Evolutionary conservation across 2,797 vertebrate genomes (phyloP).

Genomic region (Micromesistius poutassou): DNA sequence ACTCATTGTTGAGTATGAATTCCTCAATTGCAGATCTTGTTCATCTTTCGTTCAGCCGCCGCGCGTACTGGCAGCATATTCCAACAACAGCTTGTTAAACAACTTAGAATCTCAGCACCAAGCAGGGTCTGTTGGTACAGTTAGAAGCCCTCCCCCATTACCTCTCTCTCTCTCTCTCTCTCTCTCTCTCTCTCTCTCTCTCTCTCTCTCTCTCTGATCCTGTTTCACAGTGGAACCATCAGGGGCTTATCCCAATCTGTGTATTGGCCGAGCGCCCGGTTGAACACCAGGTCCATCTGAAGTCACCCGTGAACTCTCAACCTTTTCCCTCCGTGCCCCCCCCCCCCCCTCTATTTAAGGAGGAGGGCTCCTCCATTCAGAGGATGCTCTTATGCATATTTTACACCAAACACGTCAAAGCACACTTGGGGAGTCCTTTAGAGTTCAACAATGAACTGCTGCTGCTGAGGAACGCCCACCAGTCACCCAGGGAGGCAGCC

Average conservation of each 20-base stretch:
- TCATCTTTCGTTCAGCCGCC: slow-evolving; percentile 20
- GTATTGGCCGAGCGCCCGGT: slow-evolving; percentile 57
- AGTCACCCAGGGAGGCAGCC: neutral
- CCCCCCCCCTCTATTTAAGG: slow-evolving; percentile 43
- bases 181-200: neutral
- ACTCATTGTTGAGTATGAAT: too few relatives aligned
- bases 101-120: slow-evolving; percentile 58
- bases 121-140: slow-evolving; percentile 48
- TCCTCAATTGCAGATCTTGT: neutral
- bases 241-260: slow-evolving; percentile 68
- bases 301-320: slow-evolving; percentile 65
- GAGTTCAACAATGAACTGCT: slow-evolving; percentile 51
- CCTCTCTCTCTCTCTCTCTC: slow-evolving; percentile 20
- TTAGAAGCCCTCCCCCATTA: slow-evolving; percentile 12
- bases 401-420: slow-evolving; percentile 54
- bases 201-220: slow-evolving; percentile 50
- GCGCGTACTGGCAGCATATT: slow-evolving; percentile 40
- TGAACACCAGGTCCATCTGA: slow-evolving; percentile 51
- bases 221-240: slow-evolving; percentile 67
- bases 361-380: slow-evolving; percentile 37
- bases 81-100: slow-evolving; percentile 59
- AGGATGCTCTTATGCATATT: slow-evolving; percentile 55
- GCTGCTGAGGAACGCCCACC: slow-evolving; percentile 33
- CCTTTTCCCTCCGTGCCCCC: slow-evolving; percentile 48
- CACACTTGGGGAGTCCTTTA: slow-evolving; percentile 49